These are phyloP conservation scores for Hemitrygon akajei DNA, from an alignment of 2,797 vertebrate species.

Conservation along the genomic window DNA sequence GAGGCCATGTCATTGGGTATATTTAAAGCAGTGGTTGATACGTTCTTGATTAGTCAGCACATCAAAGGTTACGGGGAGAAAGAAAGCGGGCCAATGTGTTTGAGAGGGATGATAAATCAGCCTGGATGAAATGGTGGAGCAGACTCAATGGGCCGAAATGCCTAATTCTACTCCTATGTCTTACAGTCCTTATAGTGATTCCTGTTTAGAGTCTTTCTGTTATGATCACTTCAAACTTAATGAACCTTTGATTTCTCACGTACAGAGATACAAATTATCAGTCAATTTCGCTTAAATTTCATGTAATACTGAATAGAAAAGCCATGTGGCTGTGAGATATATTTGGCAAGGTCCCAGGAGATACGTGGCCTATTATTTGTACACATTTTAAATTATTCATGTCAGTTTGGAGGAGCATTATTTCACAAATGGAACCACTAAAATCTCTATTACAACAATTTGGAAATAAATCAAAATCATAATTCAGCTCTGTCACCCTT, in stretches of 20 bases:
- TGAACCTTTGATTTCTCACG: background rate
- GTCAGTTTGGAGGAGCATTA: background rate
- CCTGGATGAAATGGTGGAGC: too few relatives aligned
- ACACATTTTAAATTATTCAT: conserved; percentile 3
- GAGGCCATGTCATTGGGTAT: too few relatives aligned
- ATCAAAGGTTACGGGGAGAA: too few relatives aligned
- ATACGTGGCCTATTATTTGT: background rate
- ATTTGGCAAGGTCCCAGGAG: background rate
- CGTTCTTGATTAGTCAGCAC: too few relatives aligned
- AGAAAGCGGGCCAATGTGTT: too few relatives aligned
- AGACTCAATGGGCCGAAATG: too few relatives aligned
- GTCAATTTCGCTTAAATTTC: background rate
- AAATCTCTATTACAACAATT: background rate
- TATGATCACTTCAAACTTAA: background rate
- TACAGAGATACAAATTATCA: background rate
- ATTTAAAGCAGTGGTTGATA: too few relatives aligned
- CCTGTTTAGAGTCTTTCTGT: background rate
- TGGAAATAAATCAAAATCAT: background rate
- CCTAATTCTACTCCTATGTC: too few relatives aligned
- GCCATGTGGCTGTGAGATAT: background rate
- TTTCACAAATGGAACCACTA: background rate
- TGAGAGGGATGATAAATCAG: too few relatives aligned
- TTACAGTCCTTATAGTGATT: too few relatives aligned
- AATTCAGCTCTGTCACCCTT: background rate
- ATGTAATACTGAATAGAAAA: background rate